Evolutionary conservation across 2,113 vertebrate genomes (phyloP).

Genomic region (Rhea americana): DNA sequence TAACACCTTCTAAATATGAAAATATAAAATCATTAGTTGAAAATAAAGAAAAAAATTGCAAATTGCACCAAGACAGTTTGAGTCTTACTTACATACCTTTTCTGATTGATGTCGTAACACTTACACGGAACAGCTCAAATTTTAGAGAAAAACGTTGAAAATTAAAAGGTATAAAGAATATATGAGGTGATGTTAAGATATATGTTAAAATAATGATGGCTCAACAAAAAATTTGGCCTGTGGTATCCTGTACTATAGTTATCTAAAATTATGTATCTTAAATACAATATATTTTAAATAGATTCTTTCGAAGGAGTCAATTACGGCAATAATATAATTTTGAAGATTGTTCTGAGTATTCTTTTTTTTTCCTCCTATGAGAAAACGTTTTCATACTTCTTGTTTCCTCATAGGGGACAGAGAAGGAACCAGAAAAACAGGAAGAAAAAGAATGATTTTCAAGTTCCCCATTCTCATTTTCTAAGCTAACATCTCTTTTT

Average conservation of each 20-base stretch:
- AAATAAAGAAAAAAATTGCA: not conserved
- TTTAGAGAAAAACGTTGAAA: not conserved
- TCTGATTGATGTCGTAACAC: not conserved
- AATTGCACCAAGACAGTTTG: not conserved
- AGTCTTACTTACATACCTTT: not conserved
- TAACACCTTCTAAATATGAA: not conserved
- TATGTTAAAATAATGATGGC: not conserved
- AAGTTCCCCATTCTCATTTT: not conserved
- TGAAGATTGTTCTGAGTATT: not conserved
- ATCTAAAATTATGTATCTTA: not conserved
- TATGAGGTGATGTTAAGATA: not conserved
- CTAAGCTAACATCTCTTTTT: not conserved
- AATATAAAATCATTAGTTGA: not conserved
- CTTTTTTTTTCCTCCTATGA: not conserved
- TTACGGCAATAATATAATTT: not conserved
- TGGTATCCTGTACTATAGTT: not conserved
- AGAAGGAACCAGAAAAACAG: not conserved
- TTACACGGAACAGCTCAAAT: not conserved
- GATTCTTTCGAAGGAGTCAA: not conserved
- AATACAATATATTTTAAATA: not conserved
- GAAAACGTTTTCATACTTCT: not conserved
- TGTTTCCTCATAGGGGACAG: not conserved
- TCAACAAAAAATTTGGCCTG: not conserved
- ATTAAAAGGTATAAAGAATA: not conserved
- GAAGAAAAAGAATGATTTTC: not conserved